These are phyloP conservation scores for Isichthys henryi DNA, from an alignment of 2,113 vertebrate species.

Conservation along the genomic window DNA sequence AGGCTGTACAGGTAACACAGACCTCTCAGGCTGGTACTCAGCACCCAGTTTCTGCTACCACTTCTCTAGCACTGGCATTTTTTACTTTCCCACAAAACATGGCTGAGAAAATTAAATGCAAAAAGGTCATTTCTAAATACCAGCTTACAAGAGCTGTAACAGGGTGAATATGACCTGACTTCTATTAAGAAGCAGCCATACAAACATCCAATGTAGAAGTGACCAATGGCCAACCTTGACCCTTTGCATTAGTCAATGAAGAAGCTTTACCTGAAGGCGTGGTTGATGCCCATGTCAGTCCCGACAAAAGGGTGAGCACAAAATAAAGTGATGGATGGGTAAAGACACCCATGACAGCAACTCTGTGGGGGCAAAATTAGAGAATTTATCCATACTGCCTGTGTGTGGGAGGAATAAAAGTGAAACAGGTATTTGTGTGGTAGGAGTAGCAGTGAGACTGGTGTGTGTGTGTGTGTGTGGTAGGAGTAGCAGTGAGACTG, in stretches of 20 bases:
- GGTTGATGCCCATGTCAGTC: not conserved
- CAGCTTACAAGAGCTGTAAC: not conserved
- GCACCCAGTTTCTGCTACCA: not conserved
- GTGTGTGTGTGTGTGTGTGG: not conserved
- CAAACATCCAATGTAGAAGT: not conserved
- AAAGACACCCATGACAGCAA: not conserved
- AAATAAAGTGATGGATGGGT: not conserved
- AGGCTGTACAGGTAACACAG: not conserved
- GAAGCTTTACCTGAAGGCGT: not conserved
- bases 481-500: not conserved
- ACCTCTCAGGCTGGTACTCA: not conserved
- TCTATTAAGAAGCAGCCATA: not conserved
- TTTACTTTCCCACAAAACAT: not conserved
- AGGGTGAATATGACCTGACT: not conserved
- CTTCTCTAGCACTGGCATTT: not conserved
- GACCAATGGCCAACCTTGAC: not conserved
- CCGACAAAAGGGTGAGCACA: not conserved
- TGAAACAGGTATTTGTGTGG: not conserved
- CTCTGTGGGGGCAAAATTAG: not conserved
- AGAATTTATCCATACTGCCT: not conserved
- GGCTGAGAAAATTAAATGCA: not conserved
- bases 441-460: not conserved
- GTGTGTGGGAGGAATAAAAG: slow-evolving; percentile 15
- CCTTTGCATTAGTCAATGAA: not conserved
- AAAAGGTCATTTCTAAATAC: not conserved